Conservation (phyloP, 2,113 vertebrate genomes). For the Neolamprologus toae region DNA sequence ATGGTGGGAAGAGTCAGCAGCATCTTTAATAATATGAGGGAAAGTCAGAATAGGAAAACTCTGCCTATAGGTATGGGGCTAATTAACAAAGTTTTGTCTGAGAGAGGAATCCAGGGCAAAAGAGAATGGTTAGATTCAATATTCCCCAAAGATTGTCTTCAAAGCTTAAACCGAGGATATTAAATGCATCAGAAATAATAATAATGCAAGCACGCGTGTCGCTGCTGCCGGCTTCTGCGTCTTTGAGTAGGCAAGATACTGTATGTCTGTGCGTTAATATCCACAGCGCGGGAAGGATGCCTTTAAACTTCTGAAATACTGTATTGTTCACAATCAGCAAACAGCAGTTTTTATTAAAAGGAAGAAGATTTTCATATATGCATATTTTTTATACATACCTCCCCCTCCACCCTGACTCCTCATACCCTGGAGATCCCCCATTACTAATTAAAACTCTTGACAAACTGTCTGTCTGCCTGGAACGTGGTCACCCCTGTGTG, state of each 20-base stretch:
- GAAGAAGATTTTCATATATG: constrained; percentile 3
- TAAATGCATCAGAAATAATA: constrained; percentile 73
- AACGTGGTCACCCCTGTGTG: constrained; percentile 19
- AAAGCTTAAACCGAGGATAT: constrained; percentile 70
- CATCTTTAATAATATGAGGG: constrained; percentile 65
- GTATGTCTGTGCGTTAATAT: background rate
- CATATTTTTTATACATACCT: background rate
- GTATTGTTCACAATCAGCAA: constrained; percentile 21
- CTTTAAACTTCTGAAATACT: constrained; percentile 20
- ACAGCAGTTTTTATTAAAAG: constrained; percentile 6
- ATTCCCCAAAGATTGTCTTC: constrained; percentile 74
- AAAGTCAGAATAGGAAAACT: constrained; percentile 63
- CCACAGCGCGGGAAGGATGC: background rate
- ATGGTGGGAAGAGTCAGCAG: constrained; percentile 61
- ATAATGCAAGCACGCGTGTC: constrained; percentile 57
- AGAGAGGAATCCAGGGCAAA: constrained; percentile 64
- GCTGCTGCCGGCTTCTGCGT: constrained; percentile 54
- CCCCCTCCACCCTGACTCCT: constrained; percentile 67
- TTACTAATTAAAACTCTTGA: constrained; percentile 84
- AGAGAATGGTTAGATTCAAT: constrained; percentile 72
- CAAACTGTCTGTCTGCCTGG: constrained; percentile 74
- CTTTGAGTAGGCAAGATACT: background rate
- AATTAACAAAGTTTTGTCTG: constrained; percentile 77
- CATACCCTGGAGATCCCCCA: constrained; percentile 63
- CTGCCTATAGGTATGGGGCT: constrained; percentile 73